Conservation (phyloP, 2,888 invertebrate species). For the Diarsia brunnea region DNA sequence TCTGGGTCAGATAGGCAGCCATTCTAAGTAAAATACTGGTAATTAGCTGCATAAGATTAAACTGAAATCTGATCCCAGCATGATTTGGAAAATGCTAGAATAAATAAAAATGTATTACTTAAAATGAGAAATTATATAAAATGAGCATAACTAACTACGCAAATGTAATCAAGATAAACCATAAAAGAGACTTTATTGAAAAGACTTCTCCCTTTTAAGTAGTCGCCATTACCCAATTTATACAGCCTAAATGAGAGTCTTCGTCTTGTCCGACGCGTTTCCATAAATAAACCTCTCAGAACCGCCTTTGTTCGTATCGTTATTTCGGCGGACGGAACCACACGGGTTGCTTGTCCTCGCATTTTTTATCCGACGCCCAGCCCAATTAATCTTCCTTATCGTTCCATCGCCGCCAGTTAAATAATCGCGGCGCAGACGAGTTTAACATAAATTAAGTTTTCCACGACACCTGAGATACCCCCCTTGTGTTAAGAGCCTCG, state of each 20-base stretch:
- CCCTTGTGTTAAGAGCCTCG: constrained; percentile 81
- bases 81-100: no score
- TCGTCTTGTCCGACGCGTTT: constrained; percentile 57
- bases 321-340: constrained; percentile 75
- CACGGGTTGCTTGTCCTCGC: constrained; percentile 83
- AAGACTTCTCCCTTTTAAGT: constrained; percentile 38
- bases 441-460: constrained; percentile 91
- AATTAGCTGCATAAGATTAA: not conserved
- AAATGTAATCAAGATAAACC: constrained; percentile 2
- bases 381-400: constrained; percentile 89
- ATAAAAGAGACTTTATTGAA: constrained; percentile 21
- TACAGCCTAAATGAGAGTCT: constrained; percentile 59
- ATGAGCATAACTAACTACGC: not conserved
- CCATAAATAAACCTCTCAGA: constrained; percentile 68
- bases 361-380: constrained; percentile 80
- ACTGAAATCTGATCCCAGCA: not conserved
- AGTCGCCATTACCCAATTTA: constrained; percentile 57
- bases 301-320: constrained; percentile 69
- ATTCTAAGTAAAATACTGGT: not conserved
- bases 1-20: not conserved
- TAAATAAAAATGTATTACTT: no score
- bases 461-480: constrained; percentile 89
- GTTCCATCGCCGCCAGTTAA: constrained; percentile 85
- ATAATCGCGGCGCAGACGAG: constrained; percentile 88
- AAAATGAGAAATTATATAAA: constrained; percentile 1